A percentile compares a stretch with the other conserved stretches of the same genome.
Evolutionary conservation across 2,797 vertebrate species (phyloP).

Genomic region (Scleropages formosus): DNA sequence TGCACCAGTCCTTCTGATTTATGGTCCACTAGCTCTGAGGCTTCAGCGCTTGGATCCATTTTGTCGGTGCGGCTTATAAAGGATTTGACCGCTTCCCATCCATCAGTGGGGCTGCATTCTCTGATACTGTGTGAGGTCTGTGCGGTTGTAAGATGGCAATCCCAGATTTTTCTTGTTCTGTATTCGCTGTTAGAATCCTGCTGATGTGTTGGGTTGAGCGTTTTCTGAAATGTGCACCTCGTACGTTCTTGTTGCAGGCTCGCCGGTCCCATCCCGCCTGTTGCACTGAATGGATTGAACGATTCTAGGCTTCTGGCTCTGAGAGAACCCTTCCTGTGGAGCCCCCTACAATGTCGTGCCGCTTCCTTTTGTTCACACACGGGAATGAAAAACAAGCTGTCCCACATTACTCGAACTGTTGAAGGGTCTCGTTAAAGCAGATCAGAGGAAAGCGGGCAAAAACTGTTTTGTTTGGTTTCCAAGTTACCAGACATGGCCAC

Average conservation of each 20-base stretch:
- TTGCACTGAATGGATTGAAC: neutral
- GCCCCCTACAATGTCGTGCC: neutral
- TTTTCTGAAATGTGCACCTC: too few relatives aligned
- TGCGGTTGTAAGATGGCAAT: too few relatives aligned
- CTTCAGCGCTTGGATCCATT: conserved; percentile 1
- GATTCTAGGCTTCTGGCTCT: too few relatives aligned
- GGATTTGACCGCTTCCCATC: neutral
- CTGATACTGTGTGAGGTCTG: too few relatives aligned
- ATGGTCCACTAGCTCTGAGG: neutral
- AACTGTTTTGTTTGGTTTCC: conserved; percentile 27
- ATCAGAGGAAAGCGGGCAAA: neutral
- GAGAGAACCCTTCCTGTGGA: neutral
- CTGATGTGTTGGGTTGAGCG: too few relatives aligned
- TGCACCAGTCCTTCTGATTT: neutral
- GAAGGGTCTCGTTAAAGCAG: conserved; percentile 6
- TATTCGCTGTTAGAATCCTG: too few relatives aligned
- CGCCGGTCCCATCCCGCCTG: neutral
- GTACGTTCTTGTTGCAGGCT: too few relatives aligned
- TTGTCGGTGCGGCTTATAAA: neutral
- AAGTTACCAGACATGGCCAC: neutral
- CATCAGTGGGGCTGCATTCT: neutral
- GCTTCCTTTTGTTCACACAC: neutral
- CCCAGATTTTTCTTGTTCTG: too few relatives aligned
- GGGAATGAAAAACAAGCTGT: conserved; percentile 4
- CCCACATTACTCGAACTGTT: conserved; percentile 7